phyloP scores from a whole-genome alignment of 2,888 invertebrate genomes.

The Stenurella melanura region DNA sequence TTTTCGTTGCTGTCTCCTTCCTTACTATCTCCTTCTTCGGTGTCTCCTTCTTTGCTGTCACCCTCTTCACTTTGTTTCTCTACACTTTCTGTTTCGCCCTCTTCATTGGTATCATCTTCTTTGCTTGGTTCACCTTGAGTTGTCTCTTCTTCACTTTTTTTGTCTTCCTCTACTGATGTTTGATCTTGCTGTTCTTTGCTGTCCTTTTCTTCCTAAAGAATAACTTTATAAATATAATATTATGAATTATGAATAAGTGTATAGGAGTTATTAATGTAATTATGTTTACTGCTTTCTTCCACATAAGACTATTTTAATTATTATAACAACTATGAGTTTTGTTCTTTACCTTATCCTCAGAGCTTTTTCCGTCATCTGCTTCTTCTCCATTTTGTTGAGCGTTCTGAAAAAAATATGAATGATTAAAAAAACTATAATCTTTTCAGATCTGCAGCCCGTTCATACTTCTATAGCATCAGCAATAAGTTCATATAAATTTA shows the following conservation, averaged over 20 bases:
- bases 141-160: slow-evolving; percentile 69
- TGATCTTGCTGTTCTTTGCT: slow-evolving; percentile 63
- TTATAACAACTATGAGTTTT: too few species aligned
- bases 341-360: slow-evolving; percentile 62
- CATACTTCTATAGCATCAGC: too few species aligned
- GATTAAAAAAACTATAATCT: neutral
- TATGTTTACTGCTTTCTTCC: too few species aligned
- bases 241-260: neutral
- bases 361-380: slow-evolving; percentile 55
- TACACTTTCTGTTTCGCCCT: slow-evolving; percentile 53
- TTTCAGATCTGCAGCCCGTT: neutral
- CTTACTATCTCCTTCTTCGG: slow-evolving; percentile 28
- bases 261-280: too few species aligned
- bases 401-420: slow-evolving; percentile 42
- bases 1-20: slow-evolving; percentile 44
- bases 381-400: slow-evolving; percentile 51
- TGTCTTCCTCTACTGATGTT: slow-evolving; percentile 58
- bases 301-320: too few species aligned
- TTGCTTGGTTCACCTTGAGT: slow-evolving; percentile 54
- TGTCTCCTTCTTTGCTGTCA: slow-evolving; percentile 55
- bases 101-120: slow-evolving; percentile 72
- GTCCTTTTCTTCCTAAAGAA: slow-evolving; percentile 68
- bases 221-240: slow-evolving; percentile 46
- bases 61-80: slow-evolving; percentile 40
- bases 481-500: too few species aligned